These are phyloP conservation scores for Ruditapes philippinarum DNA, from an alignment of 1,140 invertebrate genomes.

Conservation along the genomic window DNA sequence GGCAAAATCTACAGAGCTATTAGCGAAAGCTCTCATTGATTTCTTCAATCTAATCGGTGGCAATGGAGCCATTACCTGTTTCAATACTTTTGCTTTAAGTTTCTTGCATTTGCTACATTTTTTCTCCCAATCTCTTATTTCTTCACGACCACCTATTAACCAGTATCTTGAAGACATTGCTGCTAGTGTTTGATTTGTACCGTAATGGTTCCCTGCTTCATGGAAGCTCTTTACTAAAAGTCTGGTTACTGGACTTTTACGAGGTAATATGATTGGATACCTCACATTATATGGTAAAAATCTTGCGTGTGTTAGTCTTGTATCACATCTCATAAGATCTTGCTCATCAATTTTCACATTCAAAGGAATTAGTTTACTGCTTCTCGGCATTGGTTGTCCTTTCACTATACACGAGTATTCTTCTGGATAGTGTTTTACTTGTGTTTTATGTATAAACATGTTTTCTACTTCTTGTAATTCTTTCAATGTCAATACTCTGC, in stretches of 20 bases:
- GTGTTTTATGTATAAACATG: neutral
- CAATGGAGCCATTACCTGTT: slow-evolving; percentile 42
- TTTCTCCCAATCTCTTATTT: slow-evolving; percentile 4
- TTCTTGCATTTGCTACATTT: neutral
- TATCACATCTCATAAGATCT: slow-evolving; percentile 9
- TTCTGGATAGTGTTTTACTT: neutral
- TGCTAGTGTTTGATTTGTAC: slow-evolving; percentile 28
- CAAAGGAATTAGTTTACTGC: slow-evolving; percentile 4
- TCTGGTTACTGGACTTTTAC: slow-evolving; percentile 1
- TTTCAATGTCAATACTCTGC: neutral
- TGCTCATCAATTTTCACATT: slow-evolving; percentile 10
- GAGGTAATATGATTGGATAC: neutral
- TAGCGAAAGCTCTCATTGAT: slow-evolving; percentile 6
- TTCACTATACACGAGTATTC: slow-evolving; percentile 1
- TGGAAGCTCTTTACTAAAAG: slow-evolving; percentile 3
- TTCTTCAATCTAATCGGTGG: slow-evolving; percentile 10
- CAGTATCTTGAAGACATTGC: slow-evolving; percentile 27
- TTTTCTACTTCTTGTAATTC: slow-evolving; percentile 5
- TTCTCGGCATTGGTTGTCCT: slow-evolving; percentile 2
- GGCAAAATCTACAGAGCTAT: neutral
- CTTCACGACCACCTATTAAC: slow-evolving; percentile 38
- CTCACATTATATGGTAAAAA: slow-evolving; percentile 1
- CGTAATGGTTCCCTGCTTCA: slow-evolving; percentile 10
- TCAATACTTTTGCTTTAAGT: slow-evolving; percentile 5
- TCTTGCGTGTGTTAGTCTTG: slow-evolving; percentile 8